Conservation (phyloP, 1,140 invertebrate genomes). For the Elymnias hypermnestra region DNA sequence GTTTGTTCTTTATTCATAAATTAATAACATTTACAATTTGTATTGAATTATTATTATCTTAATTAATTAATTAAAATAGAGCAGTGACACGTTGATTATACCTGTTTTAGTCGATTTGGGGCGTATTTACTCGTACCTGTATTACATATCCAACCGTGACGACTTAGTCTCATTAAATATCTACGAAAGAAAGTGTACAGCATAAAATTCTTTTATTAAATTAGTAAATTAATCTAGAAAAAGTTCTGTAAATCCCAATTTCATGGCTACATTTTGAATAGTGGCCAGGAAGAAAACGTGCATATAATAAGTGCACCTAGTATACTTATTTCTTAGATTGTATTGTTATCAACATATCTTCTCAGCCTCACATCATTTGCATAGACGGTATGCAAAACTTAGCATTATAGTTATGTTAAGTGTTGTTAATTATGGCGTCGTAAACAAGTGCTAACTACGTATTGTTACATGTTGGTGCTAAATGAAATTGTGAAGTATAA, state of each 20-base stretch:
- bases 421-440: slow-evolving; percentile 17
- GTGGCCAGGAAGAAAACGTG: slow-evolving; percentile 25
- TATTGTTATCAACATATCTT: slow-evolving; percentile 28
- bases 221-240: too few relatives aligned
- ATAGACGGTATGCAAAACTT: slow-evolving; percentile 28
- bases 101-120: too few relatives aligned
- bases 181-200: too few relatives aligned
- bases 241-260: background rate
- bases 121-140: too few relatives aligned
- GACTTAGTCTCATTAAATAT: too few relatives aligned
- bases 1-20: too few relatives aligned
- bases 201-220: too few relatives aligned
- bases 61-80: too few relatives aligned
- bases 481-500: slow-evolving; percentile 9
- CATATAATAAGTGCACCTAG: slow-evolving; percentile 20
- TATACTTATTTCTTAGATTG: slow-evolving; percentile 11
- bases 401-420: slow-evolving; percentile 13
- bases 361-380: slow-evolving; percentile 41
- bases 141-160: too few relatives aligned
- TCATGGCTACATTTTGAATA: background rate
- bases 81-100: too few relatives aligned
- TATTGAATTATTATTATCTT: too few relatives aligned
- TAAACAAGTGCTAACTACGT: slow-evolving; percentile 19
- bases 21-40: too few relatives aligned
- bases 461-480: slow-evolving; percentile 11